Evolutionary conservation across 2,113 vertebrate species (phyloP).

Genomic region (Neofelis nebulosa): DNA sequence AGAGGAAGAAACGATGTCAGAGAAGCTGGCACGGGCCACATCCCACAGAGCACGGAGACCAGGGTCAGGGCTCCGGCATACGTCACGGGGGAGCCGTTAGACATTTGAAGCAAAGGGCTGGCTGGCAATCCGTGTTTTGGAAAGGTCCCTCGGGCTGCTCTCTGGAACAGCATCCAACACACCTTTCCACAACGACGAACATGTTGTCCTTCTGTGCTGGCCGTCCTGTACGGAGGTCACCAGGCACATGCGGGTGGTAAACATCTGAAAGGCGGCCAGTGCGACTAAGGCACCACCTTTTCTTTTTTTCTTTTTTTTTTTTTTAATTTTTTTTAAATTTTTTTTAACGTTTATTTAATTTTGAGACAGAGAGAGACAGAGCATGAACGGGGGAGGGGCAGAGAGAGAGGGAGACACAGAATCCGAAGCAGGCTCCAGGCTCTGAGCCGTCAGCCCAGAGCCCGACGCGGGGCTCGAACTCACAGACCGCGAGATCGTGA

Average conservation of each 20-base stretch:
- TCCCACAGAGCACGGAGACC: background rate
- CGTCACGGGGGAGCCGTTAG: rapidly evolving
- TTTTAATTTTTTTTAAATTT: too few species aligned
- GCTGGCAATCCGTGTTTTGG: rapidly evolving
- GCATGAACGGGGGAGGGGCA: too few species aligned
- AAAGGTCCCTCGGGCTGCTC: background rate
- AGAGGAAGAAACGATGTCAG: rapidly evolving
- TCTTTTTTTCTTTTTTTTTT: too few species aligned
- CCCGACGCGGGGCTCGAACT: too few species aligned
- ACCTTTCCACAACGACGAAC: rapidly evolving
- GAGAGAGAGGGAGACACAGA: too few species aligned
- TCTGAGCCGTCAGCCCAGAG: too few species aligned
- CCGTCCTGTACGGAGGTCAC: background rate
- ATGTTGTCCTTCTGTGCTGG: rapidly evolving
- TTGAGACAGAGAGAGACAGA: too few species aligned
- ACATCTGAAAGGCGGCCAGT: background rate
- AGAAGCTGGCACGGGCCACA: rapidly evolving
- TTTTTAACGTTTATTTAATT: too few species aligned
- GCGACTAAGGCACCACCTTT: background rate
- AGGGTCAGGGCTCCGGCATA: rapidly evolving
- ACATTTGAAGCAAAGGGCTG: background rate
- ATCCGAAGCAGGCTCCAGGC: too few species aligned
- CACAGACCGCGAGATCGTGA: too few species aligned
- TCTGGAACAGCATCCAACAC: rapidly evolving
- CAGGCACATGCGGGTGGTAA: too few species aligned